Evolutionary conservation across 2,797 vertebrate genomes (phyloP).

Genomic region (Hydrolagus colliei): DNA sequence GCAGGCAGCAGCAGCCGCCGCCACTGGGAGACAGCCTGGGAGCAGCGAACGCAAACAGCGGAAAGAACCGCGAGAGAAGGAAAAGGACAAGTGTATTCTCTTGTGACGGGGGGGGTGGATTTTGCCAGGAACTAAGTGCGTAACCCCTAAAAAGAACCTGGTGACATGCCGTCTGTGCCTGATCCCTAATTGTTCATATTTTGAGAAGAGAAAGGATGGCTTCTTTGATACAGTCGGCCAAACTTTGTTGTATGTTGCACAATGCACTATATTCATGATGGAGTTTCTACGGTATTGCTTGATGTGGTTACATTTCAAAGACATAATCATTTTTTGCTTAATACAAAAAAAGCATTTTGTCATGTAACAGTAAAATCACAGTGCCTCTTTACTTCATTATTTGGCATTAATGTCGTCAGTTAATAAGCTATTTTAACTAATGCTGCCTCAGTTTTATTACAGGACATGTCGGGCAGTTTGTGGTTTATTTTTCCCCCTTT

Average conservation of each 20-base stretch:
- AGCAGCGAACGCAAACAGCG: conserved; percentile 73
- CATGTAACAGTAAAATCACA: conserved; percentile 52
- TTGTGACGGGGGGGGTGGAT: conserved; percentile 68
- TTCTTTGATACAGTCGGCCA: conserved; percentile 68
- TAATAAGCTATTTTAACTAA: conserved; percentile 68
- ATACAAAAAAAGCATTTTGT: conserved; percentile 54
- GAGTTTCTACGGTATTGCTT: conserved; percentile 42
- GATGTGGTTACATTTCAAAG: conserved; percentile 52
- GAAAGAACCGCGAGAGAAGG: conserved; percentile 68
- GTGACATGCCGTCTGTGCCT: conserved; percentile 94
- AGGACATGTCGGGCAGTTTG: conserved; percentile 21
- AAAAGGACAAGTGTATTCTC: conserved; percentile 85
- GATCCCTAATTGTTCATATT: conserved; percentile 62
- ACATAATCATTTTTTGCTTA: conserved; percentile 50
- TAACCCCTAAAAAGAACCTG: conserved; percentile 53
- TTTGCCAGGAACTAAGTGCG: conserved; percentile 50
- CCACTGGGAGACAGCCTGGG: conserved; percentile 67
- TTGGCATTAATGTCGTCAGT: conserved; percentile 54
- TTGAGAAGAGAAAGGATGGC: conserved; percentile 62
- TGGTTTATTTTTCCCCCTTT: neutral
- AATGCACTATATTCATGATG: conserved; percentile 56
- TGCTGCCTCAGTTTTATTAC: conserved; percentile 23
- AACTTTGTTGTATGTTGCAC: conserved; percentile 69
- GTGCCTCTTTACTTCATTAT: conserved; percentile 53
- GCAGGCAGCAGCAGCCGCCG: conserved; percentile 62